Base-by-base conservation (phyloP, 2,113 vertebrate species). In the Scophthalmus maximus region DNA sequence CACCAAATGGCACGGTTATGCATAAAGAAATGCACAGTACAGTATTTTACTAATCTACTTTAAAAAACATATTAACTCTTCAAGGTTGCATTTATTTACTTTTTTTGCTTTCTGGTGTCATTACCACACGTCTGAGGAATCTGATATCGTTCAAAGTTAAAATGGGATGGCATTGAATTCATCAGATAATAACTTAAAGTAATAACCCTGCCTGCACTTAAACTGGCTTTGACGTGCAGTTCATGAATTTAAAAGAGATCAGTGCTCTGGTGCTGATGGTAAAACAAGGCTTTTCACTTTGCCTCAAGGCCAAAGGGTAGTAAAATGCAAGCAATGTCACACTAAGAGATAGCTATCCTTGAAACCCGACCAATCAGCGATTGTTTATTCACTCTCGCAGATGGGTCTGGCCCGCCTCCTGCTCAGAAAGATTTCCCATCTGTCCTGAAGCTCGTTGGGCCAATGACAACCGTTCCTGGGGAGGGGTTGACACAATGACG, bases 181-280 rank as follows among this genome's bases (percentile, higher is more conserved):
- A 38, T 38, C 18, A 38, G 29, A 34, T 49, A 30, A 22, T 5
- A 30, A 25, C 20, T 25, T 59, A 29, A 23, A 32, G 18, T 30
- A 14, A 53, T 5, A 42, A 22, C 6, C 8, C 0, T 34, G 2
- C 20, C 27, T 66, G 53, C 25, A 38, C 56, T 64, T 49, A 65
- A 75, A 55, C 34, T 34, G 42, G 36, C 36, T 67, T 57, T 57
- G 68, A 67, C 62, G 20, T 10, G 11, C 26, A 68, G 22, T 62
- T 40, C 3, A 32, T 73, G 73, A 46, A 61, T 78, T 66, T 60
- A 25, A 63, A 73, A 50, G 32, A 61, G 57, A 61, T n/a, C 3
- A 7, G 22, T 30, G 44, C 1, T 20, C 29, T 12, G 2, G 32
- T 29, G 22, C 18, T 42, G 23, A 47, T 49, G 17, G 12, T 69